A percentile compares a stretch with the other conserved stretches of the same genome.
Conservation (phyloP, 2,888 invertebrate genomes). For the Caenorhabditis becei region DNA sequence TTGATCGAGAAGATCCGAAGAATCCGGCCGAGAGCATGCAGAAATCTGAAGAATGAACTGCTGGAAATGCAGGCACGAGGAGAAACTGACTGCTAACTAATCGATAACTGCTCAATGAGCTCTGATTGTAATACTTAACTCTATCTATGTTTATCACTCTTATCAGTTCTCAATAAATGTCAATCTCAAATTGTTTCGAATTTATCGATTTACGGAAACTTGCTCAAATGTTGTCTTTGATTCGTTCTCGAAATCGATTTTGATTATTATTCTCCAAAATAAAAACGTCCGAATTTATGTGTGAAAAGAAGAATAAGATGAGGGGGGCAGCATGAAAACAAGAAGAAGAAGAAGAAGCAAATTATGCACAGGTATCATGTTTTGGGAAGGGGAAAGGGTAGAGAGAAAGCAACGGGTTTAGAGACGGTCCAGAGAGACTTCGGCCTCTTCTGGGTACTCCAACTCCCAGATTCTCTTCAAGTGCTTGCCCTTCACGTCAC, state of each 20-base stretch:
- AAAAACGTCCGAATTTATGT: constrained; percentile 24
- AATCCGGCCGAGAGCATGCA: no score
- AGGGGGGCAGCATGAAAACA: constrained; percentile 23
- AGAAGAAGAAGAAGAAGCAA: constrained; percentile 39
- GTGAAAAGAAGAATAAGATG: constrained; percentile 23
- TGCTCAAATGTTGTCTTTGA: background rate
- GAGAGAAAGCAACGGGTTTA: constrained; percentile 57
- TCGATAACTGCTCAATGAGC: no score
- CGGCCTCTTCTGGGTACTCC: constrained; percentile 79
- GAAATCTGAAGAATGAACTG: no score
- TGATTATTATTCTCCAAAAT: no score
- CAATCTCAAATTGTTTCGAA: background rate
- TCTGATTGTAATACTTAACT: no score
- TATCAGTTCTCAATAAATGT: no score
- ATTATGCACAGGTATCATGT: constrained; percentile 59
- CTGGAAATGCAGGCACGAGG: no score
- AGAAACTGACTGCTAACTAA: no score
- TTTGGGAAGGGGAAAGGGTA: constrained; percentile 5
- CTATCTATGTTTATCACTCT: no score
- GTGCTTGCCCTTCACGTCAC: constrained; percentile 82
- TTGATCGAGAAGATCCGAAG: no score
- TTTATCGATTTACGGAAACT: constrained; percentile 22
- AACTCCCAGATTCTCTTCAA: constrained; percentile 81
- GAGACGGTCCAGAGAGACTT: constrained; percentile 79
- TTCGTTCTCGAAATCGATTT: constrained; percentile 1